Evolutionary conservation across 2,888 invertebrate species (phyloP).

Genomic region (Pseudeuparius sepicola): DNA sequence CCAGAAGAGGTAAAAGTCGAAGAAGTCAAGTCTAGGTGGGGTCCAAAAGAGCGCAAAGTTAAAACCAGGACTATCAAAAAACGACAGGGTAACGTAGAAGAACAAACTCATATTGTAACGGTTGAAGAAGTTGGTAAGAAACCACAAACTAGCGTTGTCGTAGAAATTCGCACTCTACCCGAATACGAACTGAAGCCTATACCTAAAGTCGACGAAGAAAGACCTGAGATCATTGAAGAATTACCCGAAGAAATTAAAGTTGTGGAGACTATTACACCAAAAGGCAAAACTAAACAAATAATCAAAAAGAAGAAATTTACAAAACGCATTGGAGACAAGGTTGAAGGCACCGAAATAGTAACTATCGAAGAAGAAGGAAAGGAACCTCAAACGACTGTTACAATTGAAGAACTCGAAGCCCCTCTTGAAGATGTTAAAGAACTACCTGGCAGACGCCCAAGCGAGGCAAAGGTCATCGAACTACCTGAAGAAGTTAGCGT

Average conservation of each 20-base stretch:
- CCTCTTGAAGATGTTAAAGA: constrained; percentile 24
- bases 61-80: constrained; percentile 27
- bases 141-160: constrained; percentile 23
- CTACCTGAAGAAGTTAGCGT: constrained; percentile 31
- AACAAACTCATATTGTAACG: constrained; percentile 30
- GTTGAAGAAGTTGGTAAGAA: constrained; percentile 25
- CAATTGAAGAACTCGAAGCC: constrained; percentile 29
- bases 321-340: constrained; percentile 34
- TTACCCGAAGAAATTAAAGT: constrained; percentile 27
- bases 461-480: constrained; percentile 25
- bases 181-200: constrained; percentile 21
- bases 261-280: constrained; percentile 24
- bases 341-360: constrained; percentile 31
- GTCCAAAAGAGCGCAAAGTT: constrained; percentile 23
- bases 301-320: constrained; percentile 38
- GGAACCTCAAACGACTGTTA: constrained; percentile 37
- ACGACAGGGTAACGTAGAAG: constrained; percentile 28
- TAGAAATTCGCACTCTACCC: constrained; percentile 23
- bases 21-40: constrained; percentile 27
- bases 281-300: constrained; percentile 27
- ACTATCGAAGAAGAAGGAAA: constrained; percentile 36
- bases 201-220: constrained; percentile 8
- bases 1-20: constrained; percentile 25
- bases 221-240: constrained; percentile 24
- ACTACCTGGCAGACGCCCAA: constrained; percentile 24